These are phyloP conservation scores for Cartodere bifasciata DNA, from an alignment of 2,888 invertebrate species.

Conservation along the genomic window DNA sequence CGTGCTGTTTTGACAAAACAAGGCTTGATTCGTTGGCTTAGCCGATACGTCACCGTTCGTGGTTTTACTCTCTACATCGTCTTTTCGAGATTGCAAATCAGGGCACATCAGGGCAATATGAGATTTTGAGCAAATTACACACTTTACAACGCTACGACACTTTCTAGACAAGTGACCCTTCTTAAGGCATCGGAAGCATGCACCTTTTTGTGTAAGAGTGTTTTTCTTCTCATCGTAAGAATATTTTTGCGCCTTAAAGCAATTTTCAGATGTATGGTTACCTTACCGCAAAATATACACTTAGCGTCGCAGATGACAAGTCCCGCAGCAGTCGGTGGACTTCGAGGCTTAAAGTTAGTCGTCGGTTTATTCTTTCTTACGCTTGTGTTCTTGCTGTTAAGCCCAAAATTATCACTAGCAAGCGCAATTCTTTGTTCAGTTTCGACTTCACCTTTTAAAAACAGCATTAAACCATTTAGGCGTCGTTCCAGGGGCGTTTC, in stretches of 20 bases:
- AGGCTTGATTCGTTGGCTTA: too few species aligned
- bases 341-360: too few species aligned
- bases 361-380: slow-evolving; percentile 1
- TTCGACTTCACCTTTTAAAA: slow-evolving; percentile 2
- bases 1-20: too few species aligned
- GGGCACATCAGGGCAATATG: slow-evolving; percentile 1
- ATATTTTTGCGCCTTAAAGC: too few species aligned
- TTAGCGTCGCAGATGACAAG: slow-evolving; percentile 12
- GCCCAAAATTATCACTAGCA: slow-evolving; percentile 2
- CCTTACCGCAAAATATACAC: too few species aligned
- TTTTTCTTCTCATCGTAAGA: too few species aligned
- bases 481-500: slow-evolving; percentile 4
- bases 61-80: too few species aligned
- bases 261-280: too few species aligned
- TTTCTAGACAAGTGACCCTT: slow-evolving; percentile 3
- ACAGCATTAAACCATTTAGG: slow-evolving; percentile 3
- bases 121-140: slow-evolving; percentile 4
- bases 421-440: slow-evolving; percentile 3
- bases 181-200: slow-evolving; percentile 3
- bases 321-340: slow-evolving; percentile 11
- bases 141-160: slow-evolving; percentile 4
- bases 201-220: too few species aligned
- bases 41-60: too few species aligned
- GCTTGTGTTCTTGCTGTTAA: too few species aligned
- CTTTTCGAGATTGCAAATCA: too few species aligned